A percentile compares a stretch with the other conserved stretches of the same genome.
phyloP scores from a whole-genome alignment of 92 coral and sea anemone genomes.

The Chrysogorgia sp. region DNA sequence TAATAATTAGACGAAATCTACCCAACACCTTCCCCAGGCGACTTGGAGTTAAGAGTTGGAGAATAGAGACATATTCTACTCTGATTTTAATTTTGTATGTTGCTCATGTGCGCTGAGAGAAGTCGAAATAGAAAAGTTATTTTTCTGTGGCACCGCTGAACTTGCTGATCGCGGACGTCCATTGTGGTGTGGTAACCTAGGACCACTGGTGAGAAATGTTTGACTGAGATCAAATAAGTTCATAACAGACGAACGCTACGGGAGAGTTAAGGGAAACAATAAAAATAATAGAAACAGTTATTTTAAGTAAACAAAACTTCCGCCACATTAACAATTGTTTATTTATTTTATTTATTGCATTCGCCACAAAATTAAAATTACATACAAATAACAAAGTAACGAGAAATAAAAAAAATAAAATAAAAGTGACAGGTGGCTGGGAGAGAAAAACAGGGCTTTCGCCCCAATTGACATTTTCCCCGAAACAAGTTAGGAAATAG shows the following conservation, averaged over 20 bases:
- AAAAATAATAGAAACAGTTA: neutral
- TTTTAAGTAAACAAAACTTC: too few species aligned
- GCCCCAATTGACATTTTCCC: too few species aligned
- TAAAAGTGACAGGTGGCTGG: too few species aligned
- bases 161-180: conserved; percentile 58
- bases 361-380: too few species aligned
- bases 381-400: too few species aligned
- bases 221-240: conserved; percentile 83
- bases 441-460: too few species aligned
- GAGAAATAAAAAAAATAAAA: too few species aligned
- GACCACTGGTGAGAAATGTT: conserved; percentile 63
- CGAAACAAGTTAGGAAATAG: too few species aligned
- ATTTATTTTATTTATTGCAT: too few species aligned
- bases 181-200: conserved; percentile 50
- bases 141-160: neutral
- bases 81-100: conserved; percentile 6
- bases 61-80: neutral
- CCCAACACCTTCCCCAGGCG: too few species aligned
- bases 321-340: too few species aligned
- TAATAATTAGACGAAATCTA: too few species aligned
- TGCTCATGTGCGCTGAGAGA: neutral
- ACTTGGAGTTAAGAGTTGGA: neutral
- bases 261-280: conserved; percentile 36
- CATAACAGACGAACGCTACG: conserved; percentile 81
- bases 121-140: neutral